phyloP scores from a whole-genome alignment of 2,888 invertebrate genomes.

The Drosophila acutilabella region DNA sequence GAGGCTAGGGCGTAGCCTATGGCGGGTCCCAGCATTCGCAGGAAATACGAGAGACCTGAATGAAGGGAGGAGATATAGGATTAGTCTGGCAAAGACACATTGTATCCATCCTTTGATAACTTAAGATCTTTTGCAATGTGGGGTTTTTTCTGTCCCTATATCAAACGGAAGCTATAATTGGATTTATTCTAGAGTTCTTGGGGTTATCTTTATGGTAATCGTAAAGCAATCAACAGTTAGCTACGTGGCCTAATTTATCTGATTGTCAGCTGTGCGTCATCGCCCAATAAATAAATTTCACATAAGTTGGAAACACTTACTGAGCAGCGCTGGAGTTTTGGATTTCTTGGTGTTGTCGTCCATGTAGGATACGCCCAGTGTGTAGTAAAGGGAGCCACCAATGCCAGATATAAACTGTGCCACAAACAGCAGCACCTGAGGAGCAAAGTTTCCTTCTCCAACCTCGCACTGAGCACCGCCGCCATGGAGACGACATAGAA shows the following conservation, averaged over 20 bases:
- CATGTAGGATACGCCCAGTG: conserved; percentile 90
- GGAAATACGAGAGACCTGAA: conserved; percentile 88
- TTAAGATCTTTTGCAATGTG: too few relatives aligned
- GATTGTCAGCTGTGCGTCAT: conserved; percentile 1
- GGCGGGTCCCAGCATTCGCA: conserved; percentile 90
- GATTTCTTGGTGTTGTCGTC: conserved; percentile 91
- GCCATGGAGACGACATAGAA: conserved; percentile 86
- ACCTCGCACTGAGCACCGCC: conserved; percentile 85
- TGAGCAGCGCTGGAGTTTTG: conserved; percentile 89
- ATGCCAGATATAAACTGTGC: conserved; percentile 90
- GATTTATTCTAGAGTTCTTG: neutral
- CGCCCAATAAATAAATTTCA: neutral
- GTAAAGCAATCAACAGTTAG: conserved; percentile 16
- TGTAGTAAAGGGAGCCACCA: conserved; percentile 89
- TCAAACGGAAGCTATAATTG: conserved; percentile 32
- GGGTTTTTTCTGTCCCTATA: too few relatives aligned
- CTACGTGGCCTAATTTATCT: neutral
- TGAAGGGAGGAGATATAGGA: neutral
- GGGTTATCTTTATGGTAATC: conserved; percentile 33
- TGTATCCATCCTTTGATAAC: too few relatives aligned
- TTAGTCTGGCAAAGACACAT: neutral
- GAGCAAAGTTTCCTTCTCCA: conserved; percentile 87
- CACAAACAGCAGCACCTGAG: conserved; percentile 88
- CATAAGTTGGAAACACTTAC: conserved; percentile 84
- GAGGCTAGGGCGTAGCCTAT: conserved; percentile 89